Evolutionary conservation across 2,888 invertebrate species (phyloP), one percentile per base, ranked within the genome.

Genomic region (Unio pictorum): DNA sequence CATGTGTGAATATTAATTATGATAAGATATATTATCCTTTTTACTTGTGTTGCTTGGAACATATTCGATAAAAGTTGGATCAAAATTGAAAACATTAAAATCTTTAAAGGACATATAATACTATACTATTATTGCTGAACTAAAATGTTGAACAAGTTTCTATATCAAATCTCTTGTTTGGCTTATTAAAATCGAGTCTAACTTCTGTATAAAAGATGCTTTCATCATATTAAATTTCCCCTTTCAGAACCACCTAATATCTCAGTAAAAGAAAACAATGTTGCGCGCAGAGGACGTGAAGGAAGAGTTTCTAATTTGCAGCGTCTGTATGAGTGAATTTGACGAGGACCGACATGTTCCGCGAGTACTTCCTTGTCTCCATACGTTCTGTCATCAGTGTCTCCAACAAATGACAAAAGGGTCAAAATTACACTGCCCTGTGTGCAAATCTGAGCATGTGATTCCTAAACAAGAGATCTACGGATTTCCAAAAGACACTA

Each of bases 261-360:
- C 61, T 45, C 67, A 69, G 26, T 17, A 66, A 23, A 23, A 28
- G 23, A 28, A 54, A 15, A 69, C 8, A 8, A 81, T 81, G 81
- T 30, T 79, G 3, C 61, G 78, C 61, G 79, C 78, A 23, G 76
- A 79, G 58, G 81, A 79, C 28, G 78, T 81, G 0, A 75, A 76
- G 62, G 78, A 81, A 55, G 81, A 81, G 66, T 79, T 81, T 74
- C 78, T 81, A 58, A 71, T 75, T 54, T 81, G 81, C 63, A 66
- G 76, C 54, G 76, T 78, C 56, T 81, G 81, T 69, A 80, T 75
- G 30, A 74, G 67, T 61, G 77, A 81, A 55, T 81, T 72, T 67
- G 77, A 78, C 58, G 77, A 80, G 26, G 75, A 77, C 5, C 55
- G 55, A 20, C 72, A 78, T 66, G 76, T 79, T 59, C 81, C 79